These are phyloP conservation scores for Drosophila sp. DNA, from an alignment of 1,140 invertebrate species.

Conservation along the genomic window DNA sequence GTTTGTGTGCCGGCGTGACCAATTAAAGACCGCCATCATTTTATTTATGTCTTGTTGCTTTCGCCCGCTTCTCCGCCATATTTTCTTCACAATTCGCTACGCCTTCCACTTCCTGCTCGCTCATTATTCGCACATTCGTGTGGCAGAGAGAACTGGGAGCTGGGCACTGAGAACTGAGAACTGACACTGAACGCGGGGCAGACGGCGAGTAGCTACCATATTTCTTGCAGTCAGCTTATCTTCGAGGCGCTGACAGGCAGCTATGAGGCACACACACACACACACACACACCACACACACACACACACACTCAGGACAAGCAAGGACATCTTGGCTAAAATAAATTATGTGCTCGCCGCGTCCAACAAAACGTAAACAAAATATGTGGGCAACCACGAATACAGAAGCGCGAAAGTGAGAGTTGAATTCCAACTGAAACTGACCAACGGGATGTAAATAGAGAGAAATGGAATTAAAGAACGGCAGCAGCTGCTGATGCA, in stretches of 20 bases:
- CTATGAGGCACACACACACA: slow-evolving; percentile 51
- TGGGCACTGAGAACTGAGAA: background rate
- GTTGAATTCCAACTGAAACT: too few species aligned
- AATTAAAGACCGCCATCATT: slow-evolving; percentile 77
- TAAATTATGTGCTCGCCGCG: slow-evolving; percentile 77
- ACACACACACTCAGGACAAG: slow-evolving; percentile 22
- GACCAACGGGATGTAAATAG: slow-evolving; percentile 5
- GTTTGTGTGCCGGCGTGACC: slow-evolving; percentile 70
- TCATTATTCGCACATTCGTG: slow-evolving; percentile 79
- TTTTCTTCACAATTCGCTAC: slow-evolving; percentile 64
- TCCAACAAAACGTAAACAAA: slow-evolving; percentile 79
- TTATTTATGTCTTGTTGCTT: slow-evolving; percentile 74
- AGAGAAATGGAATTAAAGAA: background rate
- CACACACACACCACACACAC: slow-evolving; percentile 9
- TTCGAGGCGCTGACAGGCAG: slow-evolving; percentile 74
- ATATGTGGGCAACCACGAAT: slow-evolving; percentile 42
- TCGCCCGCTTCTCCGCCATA: slow-evolving; percentile 11
- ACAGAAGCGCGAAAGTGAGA: background rate
- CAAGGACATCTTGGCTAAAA: slow-evolving; percentile 76
- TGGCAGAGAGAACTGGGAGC: background rate
- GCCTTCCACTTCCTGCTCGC: slow-evolving; percentile 63
- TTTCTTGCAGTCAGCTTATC: slow-evolving; percentile 80
- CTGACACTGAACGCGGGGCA: slow-evolving; percentile 24
- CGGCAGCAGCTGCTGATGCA: slow-evolving; percentile 19
- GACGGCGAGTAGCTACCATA: slow-evolving; percentile 56